Evolutionary conservation across 2,888 invertebrate species (phyloP), one percentile per base, ranked within the genome.

Genomic region (Trachelus stipa): DNA sequence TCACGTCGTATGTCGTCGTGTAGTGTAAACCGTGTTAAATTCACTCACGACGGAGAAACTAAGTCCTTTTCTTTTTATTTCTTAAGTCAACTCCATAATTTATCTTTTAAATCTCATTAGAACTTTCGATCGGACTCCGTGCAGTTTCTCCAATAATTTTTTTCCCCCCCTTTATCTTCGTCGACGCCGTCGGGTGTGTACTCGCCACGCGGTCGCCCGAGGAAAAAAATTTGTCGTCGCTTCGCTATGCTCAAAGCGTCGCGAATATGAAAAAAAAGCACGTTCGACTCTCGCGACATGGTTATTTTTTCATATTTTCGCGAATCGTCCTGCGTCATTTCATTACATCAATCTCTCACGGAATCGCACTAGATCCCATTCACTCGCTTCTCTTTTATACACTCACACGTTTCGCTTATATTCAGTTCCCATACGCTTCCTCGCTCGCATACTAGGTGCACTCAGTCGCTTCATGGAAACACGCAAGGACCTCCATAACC

Each of bases 81-180:
- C 79, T 76, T 77, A 82, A 80, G 76, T 73, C 68, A 71, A 74
- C 33, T 77, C 73, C 33, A 23, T 56, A 56, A 15, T 23, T 56
- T 23, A 15, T 56, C 56, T 6, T 23, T 56, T 56, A 9, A 56
- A 23, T 56, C 23, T 56, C 23, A 56, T 23, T 56, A 15, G 56
- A 56, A 56, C 56, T 56, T 15, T 56, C 56, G 56, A 56, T 9
- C 56, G 56, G 23, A 56, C 23, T 56, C 40, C 56, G 23, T 23
- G 56, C 11, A 9, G 30, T 34, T 31, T 71, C 31, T 30, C 31
- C 30, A 30, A 15, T 31, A 34, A 9, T 74, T 11, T n/a, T 23
- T n/a, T 11, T 12, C 23, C 3, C 1, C 11, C 12, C n/a, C 74
- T 9, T 35, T 15, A 35, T 23, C 30, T 3, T 35, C 74, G 30